Base-by-base conservation (phyloP, 37 sponge, comb jelly and placozoan genomes). In the Tethya wilhelma region DNA sequence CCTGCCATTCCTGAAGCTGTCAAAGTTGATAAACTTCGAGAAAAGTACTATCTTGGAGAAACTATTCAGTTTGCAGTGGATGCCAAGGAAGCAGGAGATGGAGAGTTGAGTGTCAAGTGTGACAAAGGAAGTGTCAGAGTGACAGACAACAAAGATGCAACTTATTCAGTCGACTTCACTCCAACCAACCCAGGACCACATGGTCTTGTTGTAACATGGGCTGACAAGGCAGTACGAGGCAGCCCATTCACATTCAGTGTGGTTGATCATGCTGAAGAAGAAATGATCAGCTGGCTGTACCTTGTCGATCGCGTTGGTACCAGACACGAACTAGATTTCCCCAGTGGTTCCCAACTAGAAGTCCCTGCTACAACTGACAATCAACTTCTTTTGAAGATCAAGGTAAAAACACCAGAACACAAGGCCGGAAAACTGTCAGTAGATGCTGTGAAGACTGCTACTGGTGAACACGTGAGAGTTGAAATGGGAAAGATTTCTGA, bases 241-340 rank as follows among this genome's bases (percentile, higher is more conserved):
- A 77, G 84, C 41, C 94, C 94, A 23, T 93, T 88, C 34, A 7
- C 39, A 19, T 37, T 87, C 7, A 29, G 29, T 8, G 85, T 87
- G 65, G 43, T 30, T 17, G 85, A 86, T 17, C 58, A 30, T 28
- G 30, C 75, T 7, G 29, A 34, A 8, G 84, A 79, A 32, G 32
- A 78, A 32, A 46, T 78, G 31, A 65, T 78, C 37, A 66, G 53
- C 56, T 63, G 64, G 64, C 79, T 78, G 25, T 66, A 45, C 38
- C 38, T 49, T 20, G 44, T 53, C 34, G 66, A 78, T 31, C 37
- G 79, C 25, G 32, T 32, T 0, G 67, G 67, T 20, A 23, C 32
- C n/a, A 44, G 37, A 7, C 42, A 8, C 2, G 0, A 23, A 22
- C 32, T 65, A 1, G 55, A 78, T 5, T 45, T 78, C 33, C 79